phyloP scores from a whole-genome alignment of 1,140 invertebrate species.

The Bemisia tabaci region DNA sequence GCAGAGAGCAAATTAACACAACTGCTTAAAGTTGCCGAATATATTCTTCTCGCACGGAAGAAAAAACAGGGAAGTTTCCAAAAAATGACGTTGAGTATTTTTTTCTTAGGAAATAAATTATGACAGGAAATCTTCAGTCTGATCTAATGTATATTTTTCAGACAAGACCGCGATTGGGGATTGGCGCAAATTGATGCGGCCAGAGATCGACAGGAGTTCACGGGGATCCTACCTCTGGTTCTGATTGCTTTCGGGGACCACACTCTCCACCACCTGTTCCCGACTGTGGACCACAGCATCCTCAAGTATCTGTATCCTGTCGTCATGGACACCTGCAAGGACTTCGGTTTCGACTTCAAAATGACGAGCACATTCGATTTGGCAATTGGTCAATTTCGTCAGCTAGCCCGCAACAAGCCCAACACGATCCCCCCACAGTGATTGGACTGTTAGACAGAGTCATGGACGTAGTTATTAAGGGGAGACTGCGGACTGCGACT shows the following conservation, averaged over 20 bases:
- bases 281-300: slow-evolving; percentile 55
- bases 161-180: slow-evolving; percentile 57
- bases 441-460: too few species aligned
- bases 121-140: too few species aligned
- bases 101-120: too few species aligned
- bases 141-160: too few species aligned
- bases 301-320: slow-evolving; percentile 47
- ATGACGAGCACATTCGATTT: slow-evolving; percentile 42
- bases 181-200: slow-evolving; percentile 60
- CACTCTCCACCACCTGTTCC: slow-evolving; percentile 64
- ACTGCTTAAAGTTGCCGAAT: too few species aligned
- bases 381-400: slow-evolving; percentile 49
- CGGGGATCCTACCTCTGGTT: slow-evolving; percentile 47
- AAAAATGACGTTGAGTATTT: too few species aligned
- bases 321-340: slow-evolving; percentile 48
- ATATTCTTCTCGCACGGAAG: too few species aligned
- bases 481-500: too few species aligned
- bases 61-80: too few species aligned
- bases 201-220: slow-evolving; percentile 53
- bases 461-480: too few species aligned
- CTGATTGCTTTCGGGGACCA: slow-evolving; percentile 64
- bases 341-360: slow-evolving; percentile 46
- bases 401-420: slow-evolving; percentile 36
- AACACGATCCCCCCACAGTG: slow-evolving; percentile 1
- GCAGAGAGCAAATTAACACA: too few species aligned